Evolutionary conservation across 2,888 invertebrate species (phyloP), one percentile per base, ranked within the genome.

Genomic region (Mechanitis messenoides): DNA sequence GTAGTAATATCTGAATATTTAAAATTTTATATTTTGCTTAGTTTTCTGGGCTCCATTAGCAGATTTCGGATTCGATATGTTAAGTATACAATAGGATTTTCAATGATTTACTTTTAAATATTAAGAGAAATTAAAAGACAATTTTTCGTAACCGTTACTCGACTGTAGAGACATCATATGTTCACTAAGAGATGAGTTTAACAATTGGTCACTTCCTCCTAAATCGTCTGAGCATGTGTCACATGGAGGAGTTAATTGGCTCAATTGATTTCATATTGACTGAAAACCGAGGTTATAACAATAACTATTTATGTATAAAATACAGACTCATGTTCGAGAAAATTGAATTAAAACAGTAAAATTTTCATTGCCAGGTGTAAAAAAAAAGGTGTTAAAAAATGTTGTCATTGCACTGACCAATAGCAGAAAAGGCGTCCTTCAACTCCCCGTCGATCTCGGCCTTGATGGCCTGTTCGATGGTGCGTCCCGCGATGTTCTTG

Each of bases 391-490:
- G 28, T 20, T 20, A 3, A 47, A 55, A 31, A 9, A 4, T 47
- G 5, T n/a, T 33, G 33, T n/a, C 31, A 35, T 20, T 20, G 33
- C 61, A 80, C 81, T 73, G 71, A 93, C 94, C 94, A 64, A 95
- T 92, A 54, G 95, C 93, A 33, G 93, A 89, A 75, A 94, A 91
- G 0, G 94, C 94, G 3, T 93, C 92, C 71, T 92, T 90, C 50
- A 94, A 82, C 68, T 94, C 93, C 0, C 94, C 95, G 64, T 83
- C 90, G 75, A 94, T 84, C 83, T 93, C 93, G 53, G 92, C 91
- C 76, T 92, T 92, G 77, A 95, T 91, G 58, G 94, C 94, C 74
- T 94, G 93, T 79, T 94, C 93, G 71, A 95, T 92, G 67, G 94
- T 94, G 75, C 93, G 92, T 0, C 95, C 95, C 1, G 94, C 91